Evolutionary conservation across 2,797 vertebrate species (phyloP).

Genomic region (Amblyraja radiata): DNA sequence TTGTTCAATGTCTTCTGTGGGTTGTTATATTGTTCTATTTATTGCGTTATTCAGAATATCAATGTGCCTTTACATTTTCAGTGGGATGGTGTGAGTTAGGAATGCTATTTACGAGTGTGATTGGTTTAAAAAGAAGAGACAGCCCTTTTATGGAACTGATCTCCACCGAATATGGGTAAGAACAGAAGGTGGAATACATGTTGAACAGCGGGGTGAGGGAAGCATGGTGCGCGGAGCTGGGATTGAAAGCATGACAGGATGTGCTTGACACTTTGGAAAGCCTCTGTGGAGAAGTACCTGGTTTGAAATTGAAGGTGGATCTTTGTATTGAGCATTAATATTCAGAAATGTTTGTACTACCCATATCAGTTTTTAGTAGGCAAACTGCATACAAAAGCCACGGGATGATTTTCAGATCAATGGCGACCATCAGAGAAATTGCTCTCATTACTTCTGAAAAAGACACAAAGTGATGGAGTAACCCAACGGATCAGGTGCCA

Average conservation of each 20-base stretch:
- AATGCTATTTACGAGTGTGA: not conserved
- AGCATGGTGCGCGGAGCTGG: not conserved
- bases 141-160: not conserved
- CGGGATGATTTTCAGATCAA: no score
- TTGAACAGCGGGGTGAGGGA: no score
- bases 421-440: no score
- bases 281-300: not conserved
- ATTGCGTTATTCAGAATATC: no score
- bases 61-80: not conserved
- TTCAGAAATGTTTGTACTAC: not conserved
- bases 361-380: no score
- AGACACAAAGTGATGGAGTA: no score
- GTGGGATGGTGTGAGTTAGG: not conserved
- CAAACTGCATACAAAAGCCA: no score
- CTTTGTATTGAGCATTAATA: not conserved
- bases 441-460: no score
- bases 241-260: not conserved
- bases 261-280: not conserved
- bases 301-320: not conserved
- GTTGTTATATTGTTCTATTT: slow-evolving; percentile 10
- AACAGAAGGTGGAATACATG: not conserved
- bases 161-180: not conserved
- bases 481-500: no score
- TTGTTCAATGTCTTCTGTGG: not conserved
- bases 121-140: not conserved